Conservation (phyloP, 2,797 vertebrate species). For the Arrhamphus sclerolepis region DNA sequence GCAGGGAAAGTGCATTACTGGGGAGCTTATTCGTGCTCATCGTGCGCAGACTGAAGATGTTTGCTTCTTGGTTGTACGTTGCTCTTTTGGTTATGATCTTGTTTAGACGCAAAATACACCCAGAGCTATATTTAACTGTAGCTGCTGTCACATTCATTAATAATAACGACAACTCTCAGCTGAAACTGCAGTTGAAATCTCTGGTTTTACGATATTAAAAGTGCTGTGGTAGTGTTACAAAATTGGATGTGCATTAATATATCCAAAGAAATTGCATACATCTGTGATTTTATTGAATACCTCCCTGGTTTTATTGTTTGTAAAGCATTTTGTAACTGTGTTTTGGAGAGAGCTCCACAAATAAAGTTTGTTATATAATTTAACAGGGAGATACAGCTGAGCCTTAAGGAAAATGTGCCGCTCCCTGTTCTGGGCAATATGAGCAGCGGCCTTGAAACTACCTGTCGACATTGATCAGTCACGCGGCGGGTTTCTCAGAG, state of each 20-base stretch:
- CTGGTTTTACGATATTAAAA: slow-evolving; percentile 44
- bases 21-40: slow-evolving; percentile 39
- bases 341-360: slow-evolving; percentile 43
- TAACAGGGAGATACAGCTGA: slow-evolving; percentile 64
- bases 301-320: slow-evolving; percentile 51
- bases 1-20: slow-evolving; percentile 51
- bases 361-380: slow-evolving; percentile 68
- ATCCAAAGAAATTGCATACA: slow-evolving; percentile 30
- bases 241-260: slow-evolving; percentile 47
- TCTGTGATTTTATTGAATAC: slow-evolving; percentile 41
- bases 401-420: slow-evolving; percentile 66
- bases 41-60: slow-evolving; percentile 9
- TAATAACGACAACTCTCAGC: slow-evolving; percentile 21
- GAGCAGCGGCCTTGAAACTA: slow-evolving; percentile 80
- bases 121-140: slow-evolving; percentile 26
- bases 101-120: slow-evolving; percentile 21
- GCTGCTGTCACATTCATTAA: slow-evolving; percentile 24
- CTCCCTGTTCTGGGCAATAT: slow-evolving; percentile 63
- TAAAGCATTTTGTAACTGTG: slow-evolving; percentile 47
- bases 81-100: slow-evolving; percentile 16
- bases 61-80: slow-evolving; percentile 17
- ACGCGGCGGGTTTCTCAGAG: slow-evolving; percentile 70
- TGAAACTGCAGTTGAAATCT: slow-evolving; percentile 29
- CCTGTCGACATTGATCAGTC: slow-evolving; percentile 84
- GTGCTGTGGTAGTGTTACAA: slow-evolving; percentile 28